Evolutionary conservation across 2,113 vertebrate genomes (phyloP).

Genomic region (Cryptoleucopteryx plumbea): DNA sequence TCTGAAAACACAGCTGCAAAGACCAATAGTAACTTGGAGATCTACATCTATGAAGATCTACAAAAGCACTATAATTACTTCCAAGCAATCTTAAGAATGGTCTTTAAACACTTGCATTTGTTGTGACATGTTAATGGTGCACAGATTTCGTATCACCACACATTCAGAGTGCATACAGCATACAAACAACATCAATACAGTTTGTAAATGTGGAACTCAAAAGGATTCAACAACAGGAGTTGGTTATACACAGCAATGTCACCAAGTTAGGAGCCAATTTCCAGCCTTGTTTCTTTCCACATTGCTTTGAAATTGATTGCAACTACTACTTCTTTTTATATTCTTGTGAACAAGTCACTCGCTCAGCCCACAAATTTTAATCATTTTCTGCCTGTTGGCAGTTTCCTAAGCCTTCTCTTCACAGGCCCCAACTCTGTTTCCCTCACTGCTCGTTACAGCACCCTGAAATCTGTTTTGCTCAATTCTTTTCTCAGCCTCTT

Average conservation of each 20-base stretch:
- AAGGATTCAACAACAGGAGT: background rate
- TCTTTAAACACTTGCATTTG: conserved; percentile 7
- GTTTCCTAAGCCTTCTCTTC: background rate
- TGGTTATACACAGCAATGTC: background rate
- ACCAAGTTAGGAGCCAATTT: background rate
- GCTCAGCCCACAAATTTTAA: background rate
- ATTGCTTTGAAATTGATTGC: background rate
- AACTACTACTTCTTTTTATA: background rate
- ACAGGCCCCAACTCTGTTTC: background rate
- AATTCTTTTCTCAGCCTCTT: background rate
- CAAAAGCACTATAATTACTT: background rate
- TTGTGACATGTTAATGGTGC: background rate
- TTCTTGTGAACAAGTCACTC: background rate
- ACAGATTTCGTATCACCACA: conserved; percentile 6
- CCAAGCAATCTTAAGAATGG: background rate
- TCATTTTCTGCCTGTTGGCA: background rate
- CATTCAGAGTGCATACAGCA: background rate
- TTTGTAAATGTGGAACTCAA: background rate
- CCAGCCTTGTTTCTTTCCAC: background rate
- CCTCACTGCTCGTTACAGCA: background rate
- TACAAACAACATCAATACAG: background rate
- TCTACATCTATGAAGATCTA: background rate
- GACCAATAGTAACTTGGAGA: background rate
- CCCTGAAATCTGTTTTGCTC: background rate
- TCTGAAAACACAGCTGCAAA: background rate